phyloP scores from a whole-genome alignment of 2,888 invertebrate species.

The Reticulitermes lucifugus region DNA sequence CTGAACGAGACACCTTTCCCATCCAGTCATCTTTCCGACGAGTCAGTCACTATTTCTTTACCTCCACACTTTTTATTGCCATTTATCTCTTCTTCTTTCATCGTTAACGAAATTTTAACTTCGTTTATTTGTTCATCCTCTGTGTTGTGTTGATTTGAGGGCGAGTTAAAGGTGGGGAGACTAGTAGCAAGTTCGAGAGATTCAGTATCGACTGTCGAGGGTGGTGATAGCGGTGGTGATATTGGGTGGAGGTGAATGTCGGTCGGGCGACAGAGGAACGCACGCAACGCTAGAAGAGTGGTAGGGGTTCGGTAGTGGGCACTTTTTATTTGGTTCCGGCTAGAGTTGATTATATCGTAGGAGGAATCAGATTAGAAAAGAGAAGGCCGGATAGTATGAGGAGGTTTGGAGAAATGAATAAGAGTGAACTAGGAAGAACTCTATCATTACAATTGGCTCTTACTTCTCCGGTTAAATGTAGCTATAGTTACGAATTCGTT shows the following conservation, averaged over 20 bases:
- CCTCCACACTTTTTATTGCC: background rate
- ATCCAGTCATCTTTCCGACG: no score
- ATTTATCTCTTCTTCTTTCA: background rate
- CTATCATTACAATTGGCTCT: background rate
- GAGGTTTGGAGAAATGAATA: background rate
- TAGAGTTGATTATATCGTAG: conserved; percentile 49
- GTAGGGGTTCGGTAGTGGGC: conserved; percentile 37
- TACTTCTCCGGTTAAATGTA: background rate
- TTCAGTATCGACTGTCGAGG: conserved; percentile 25
- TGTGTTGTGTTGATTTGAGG: conserved; percentile 21
- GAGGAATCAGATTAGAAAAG: conserved; percentile 47
- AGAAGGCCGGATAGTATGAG: background rate
- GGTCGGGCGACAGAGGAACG: background rate
- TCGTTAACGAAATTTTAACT: conserved; percentile 20
- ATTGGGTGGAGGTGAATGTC: background rate
- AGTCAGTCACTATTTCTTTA: background rate
- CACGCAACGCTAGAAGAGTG: background rate
- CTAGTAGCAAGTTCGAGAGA: background rate
- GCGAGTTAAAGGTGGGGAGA: background rate
- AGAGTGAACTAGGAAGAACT: background rate
- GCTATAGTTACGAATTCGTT: no score
- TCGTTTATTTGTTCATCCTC: background rate
- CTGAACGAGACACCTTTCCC: no score
- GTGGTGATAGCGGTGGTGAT: background rate
- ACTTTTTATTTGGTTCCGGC: conserved; percentile 45